Conservation (phyloP, 2,797 vertebrate genomes). For the Manis crassicaudata region DNA sequence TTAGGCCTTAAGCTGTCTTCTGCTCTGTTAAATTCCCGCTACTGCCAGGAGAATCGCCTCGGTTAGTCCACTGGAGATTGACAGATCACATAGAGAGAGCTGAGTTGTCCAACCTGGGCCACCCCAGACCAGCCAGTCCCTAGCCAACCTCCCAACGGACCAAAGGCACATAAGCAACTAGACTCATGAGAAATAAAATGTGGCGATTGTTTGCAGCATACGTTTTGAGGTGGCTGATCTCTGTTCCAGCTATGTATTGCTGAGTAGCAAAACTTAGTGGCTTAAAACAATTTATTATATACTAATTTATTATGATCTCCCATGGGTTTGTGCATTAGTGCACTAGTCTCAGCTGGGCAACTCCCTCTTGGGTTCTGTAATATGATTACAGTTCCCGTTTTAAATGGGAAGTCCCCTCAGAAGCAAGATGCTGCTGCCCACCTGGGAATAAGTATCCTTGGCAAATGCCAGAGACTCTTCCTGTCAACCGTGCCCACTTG, state of each 20-base stretch:
- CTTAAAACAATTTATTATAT: background rate
- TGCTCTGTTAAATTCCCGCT: background rate
- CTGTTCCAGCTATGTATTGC: background rate
- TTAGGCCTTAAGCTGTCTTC: background rate
- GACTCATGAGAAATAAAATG: background rate
- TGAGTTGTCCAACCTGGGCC: background rate
- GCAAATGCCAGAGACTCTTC: conserved; percentile 31
- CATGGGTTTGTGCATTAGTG: background rate
- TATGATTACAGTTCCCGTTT: background rate
- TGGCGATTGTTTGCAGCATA: background rate
- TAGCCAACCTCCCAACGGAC: background rate
- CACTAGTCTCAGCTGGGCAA: background rate
- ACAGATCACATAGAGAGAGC: background rate
- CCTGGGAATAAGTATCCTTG: background rate
- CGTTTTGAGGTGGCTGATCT: background rate
- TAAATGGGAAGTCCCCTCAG: background rate
- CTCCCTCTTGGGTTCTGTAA: background rate
- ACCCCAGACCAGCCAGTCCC: background rate
- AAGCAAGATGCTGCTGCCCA: background rate
- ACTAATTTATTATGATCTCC: background rate
- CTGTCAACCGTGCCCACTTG: background rate
- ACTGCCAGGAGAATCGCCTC: background rate
- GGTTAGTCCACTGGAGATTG: background rate
- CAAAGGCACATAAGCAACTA: background rate
- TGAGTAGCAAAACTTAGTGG: background rate